Percentiles rank a stretch among this genome's conserved stretches.
phyloP scores from a whole-genome alignment of 2,113 vertebrate genomes.

The Stigmatopora nigra region DNA sequence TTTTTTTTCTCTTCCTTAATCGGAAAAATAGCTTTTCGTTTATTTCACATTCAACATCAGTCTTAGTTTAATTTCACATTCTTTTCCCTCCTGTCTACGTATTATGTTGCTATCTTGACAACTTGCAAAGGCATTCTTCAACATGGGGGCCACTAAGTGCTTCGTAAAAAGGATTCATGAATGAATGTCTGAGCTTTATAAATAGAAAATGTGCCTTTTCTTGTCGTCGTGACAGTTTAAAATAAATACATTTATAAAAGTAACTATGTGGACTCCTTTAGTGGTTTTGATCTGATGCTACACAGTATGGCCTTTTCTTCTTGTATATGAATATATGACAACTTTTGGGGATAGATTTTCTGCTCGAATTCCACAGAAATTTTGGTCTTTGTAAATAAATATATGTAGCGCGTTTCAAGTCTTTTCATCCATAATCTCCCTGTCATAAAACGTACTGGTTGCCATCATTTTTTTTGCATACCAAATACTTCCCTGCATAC shows the following conservation, averaged over 20 bases:
- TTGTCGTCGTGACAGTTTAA: not conserved
- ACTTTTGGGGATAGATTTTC: not conserved
- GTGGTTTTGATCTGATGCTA: slow-evolving; percentile 21
- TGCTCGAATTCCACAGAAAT: not conserved
- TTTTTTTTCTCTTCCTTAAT: slow-evolving; percentile 9
- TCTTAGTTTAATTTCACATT: slow-evolving; percentile 12
- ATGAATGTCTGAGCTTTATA: not conserved
- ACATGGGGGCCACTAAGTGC: not conserved
- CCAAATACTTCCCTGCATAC: slow-evolving; percentile 37
- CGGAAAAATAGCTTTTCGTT: not conserved
- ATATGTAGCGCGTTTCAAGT: slow-evolving; percentile 21
- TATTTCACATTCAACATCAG: slow-evolving; percentile 11
- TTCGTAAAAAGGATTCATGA: slow-evolving; percentile 12
- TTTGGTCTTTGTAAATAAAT: not conserved
- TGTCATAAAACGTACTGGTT: slow-evolving; percentile 43
- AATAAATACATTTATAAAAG: slow-evolving; percentile 5
- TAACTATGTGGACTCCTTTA: not conserved
- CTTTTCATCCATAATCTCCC: slow-evolving; percentile 47
- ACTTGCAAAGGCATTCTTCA: slow-evolving; percentile 41
- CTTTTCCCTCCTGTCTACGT: slow-evolving; percentile 30
- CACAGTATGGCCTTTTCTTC: slow-evolving; percentile 7
- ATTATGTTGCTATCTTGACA: slow-evolving; percentile 16
- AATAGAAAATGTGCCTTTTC: not conserved
- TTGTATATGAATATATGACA: too few relatives aligned
- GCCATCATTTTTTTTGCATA: slow-evolving; percentile 45